Conservation (phyloP, 2,113 vertebrate genomes). For the Piaya cayana region DNA sequence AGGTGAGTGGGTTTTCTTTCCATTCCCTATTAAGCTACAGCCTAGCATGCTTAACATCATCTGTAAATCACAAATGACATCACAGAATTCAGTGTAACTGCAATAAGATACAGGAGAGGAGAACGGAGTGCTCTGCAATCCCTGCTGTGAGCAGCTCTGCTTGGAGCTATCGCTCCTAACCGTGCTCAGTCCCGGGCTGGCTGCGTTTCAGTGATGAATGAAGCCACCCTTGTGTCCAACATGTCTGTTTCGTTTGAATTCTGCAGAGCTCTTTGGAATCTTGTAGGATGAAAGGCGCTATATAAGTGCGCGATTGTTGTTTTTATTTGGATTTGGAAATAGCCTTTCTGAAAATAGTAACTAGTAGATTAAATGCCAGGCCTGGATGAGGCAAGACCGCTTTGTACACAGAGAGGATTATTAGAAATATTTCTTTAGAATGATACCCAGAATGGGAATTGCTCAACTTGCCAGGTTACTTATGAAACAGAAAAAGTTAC, state of each 20-base stretch:
- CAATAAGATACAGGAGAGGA: neutral
- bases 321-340: slow-evolving; percentile 67
- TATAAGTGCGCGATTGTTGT: slow-evolving; percentile 49
- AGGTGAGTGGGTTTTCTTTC: neutral
- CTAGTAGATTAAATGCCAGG: slow-evolving; percentile 64
- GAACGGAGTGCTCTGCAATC: neutral
- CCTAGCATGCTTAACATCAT: neutral
- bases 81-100: neutral
- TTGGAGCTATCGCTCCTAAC: neutral
- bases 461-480: slow-evolving; percentile 68
- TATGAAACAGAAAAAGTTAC: slow-evolving; percentile 67
- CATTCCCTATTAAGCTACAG: neutral
- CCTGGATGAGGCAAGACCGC: slow-evolving; percentile 55
- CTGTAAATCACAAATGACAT: neutral
- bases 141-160: neutral
- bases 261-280: slow-evolving; percentile 36
- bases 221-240: slow-evolving; percentile 31
- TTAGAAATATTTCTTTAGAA: slow-evolving; percentile 70
- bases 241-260: slow-evolving; percentile 51
- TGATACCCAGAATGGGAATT: slow-evolving; percentile 69
- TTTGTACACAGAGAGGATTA: slow-evolving; percentile 73
- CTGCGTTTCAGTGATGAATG: neutral
- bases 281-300: slow-evolving; percentile 21
- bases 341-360: slow-evolving; percentile 67
- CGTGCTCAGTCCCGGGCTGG: neutral